Evolutionary conservation across 2,888 invertebrate species (phyloP), one percentile per base, ranked within the genome.

Genomic region (Cyclophora albipunctata): DNA sequence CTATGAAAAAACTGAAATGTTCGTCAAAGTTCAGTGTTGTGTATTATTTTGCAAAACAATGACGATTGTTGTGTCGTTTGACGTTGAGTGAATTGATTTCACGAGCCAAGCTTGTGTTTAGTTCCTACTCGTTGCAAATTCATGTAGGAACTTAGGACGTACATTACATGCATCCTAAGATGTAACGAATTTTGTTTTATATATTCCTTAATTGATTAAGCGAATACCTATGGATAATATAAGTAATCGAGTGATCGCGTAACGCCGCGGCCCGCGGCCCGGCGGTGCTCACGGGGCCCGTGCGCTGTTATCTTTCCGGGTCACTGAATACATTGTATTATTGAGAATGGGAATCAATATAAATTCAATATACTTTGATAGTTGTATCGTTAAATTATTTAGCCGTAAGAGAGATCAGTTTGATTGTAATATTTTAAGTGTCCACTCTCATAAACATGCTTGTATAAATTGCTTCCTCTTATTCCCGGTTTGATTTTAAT

Each of bases 81-180:
- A 76, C 70, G 63, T 71, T 73, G 68, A 68, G 69, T 77, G 69
- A 77, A 69, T 71, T 64, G 63, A 72, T 67, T 70, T 66, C 73
- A 81, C 75, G 81, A 81, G 84, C 82, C 78, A 80, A 81, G 87
- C 87, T 86, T 86, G 83, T 81, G 81, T 84, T 86, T 81, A 82
- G 84, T 88, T 87, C 83, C 84, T 85, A 84, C 76, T 80, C 77
- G 81, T 78, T 70, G 71, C 81, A 69, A 71, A 59, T 61, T 64
- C 59, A 60, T 64, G 62, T 71, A 69, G 70, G 65, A 64, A 69
- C 60, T 62, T 66, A 62, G 67, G 60, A 63, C 34, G 33, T 43
- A 43, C 60, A 64, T 61, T 51, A 42, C 45, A 47, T 34, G 45
- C 43, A 46, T 37, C 34, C 45, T 50, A 45, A 50, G 48, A 7